Evolutionary conservation across 2,888 invertebrate genomes (phyloP), one percentile per base, ranked within the genome.

Genomic region (Ophion costatus): DNA sequence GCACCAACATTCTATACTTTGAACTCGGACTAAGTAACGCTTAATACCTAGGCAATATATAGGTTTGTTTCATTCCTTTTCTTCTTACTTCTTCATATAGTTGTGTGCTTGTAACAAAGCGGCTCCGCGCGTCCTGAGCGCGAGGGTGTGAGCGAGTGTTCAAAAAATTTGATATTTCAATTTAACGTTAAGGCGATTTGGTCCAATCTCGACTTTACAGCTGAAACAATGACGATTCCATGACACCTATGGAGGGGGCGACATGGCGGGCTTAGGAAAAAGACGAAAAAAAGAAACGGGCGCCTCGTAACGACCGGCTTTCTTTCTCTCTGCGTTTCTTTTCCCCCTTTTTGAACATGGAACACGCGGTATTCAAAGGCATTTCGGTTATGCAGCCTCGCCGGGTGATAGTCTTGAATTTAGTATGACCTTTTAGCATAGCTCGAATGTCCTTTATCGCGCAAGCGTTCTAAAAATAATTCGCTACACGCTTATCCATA

Each of bases 131-230:
- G 61, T 66, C 61, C 20, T 64, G 66, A 69, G 38, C 74, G 76
- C 71, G 56, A 73, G 82, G 77, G 51, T 74, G 64, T 45, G 59
- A 59, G 59, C 20, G 59, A 22, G 20, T 20, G 9, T 59, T 73
- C 59, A 83, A 85, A 88, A 88, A 88, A 87, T 71, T 80, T 77
- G 74, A 78, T 75, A 76, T 82, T 51, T 78, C 38, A 78, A 63
- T 82, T 83, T 83, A 71, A 87, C 86, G 84, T 88, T 92, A 93
- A 92, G 92, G 92, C 92, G 91, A 88, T 90, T 92, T 92, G 92
- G 92, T 92, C 91, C 91, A 89, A 90, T 90, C 87, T 88, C 84
- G 89, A 86, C 87, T 84, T 83, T 75, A 82, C 83, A 75, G 83
- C 81, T 86, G 86, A 76, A 75, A 80, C 64, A 78, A 80, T 76